Evolutionary conservation across 2,797 vertebrate genomes (phyloP), one percentile per base, ranked within the genome.

Genomic region (Pipistrellus pipistrellus): DNA sequence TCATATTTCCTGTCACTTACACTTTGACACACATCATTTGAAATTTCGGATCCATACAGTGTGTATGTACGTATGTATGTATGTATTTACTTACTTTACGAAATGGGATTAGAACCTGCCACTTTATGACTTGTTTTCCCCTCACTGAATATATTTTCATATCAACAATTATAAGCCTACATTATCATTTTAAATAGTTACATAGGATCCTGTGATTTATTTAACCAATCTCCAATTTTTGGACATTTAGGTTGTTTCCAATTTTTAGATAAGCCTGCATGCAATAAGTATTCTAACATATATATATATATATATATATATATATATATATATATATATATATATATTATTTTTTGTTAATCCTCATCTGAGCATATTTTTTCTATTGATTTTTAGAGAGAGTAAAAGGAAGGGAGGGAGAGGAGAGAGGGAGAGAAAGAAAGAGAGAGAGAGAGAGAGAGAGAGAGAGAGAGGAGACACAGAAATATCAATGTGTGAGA

Each of bases 41-140:
- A 92, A 51, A 38, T 89, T 93, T 91, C 82, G 85, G 48, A 75
- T 93, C 88, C 18, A 90, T 30, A 64, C 38, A 75, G 30, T 76
- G 27, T 76, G 46, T 6, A 12, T 64, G 20, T n/a, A 75, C n/a
- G 18, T 41, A 80, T 41, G 55, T 30, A 41, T 62, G 35, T 62
- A 51, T 86, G 51, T 69, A 84, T 41, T 78, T 81, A 44, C 13
- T 62, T 88, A 59, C 30, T 66, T 91, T 80, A 82, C 6, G n/a
- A 80, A 85, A n/a, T 73, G 13, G 32, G 59, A 51, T 71, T 64
- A 38, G 84, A 87, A 84, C 18, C 10, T 72, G 1, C 17, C 62
- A 11, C 9, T 80, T 90, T 82, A 53, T 53, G 69, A 76, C 8
- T 44, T 85, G 14, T 21, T 20, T 38, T n/a, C 27, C 17, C 20